Percentiles rank a stretch among this genome's conserved stretches.
Evolutionary conservation across 1,140 invertebrate species (phyloP).

Genomic region (Plodia interpunctella): DNA sequence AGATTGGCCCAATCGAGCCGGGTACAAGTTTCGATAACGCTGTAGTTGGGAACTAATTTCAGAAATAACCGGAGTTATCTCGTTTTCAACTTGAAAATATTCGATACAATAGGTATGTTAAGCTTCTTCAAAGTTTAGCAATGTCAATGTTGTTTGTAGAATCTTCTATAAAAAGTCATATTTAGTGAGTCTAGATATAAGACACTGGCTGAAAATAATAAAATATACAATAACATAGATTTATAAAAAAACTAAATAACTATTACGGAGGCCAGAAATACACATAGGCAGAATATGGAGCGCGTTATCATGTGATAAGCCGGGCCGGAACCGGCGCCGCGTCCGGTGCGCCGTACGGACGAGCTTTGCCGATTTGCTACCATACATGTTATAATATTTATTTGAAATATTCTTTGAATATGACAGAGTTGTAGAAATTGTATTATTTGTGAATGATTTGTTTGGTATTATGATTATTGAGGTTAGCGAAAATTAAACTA

Average conservation of each 20-base stretch:
- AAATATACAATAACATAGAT: no score
- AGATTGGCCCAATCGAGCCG: conserved; percentile 72
- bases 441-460: no score
- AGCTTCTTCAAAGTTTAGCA: no score
- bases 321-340: conserved; percentile 41
- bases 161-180: no score
- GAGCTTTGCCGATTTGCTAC: conserved; percentile 17
- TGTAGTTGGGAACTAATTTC: conserved; percentile 73
- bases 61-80: conserved; percentile 66
- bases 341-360: conserved; percentile 31
- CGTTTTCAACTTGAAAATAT: conserved; percentile 40
- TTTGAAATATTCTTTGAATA: neutral
- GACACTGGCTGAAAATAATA: no score
- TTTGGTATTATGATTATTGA: no score
- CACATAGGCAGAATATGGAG: conserved; percentile 16
- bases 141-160: no score
- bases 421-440: neutral
- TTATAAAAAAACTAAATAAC: neutral
- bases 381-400: conserved; percentile 11
- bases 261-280: neutral
- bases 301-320: conserved; percentile 64
- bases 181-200: no score
- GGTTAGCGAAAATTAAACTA: no score
- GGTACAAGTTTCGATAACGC: conserved; percentile 73
- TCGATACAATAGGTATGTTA: neutral